These are phyloP conservation scores for Xylota sylvarum DNA, from an alignment of 2,888 invertebrate genomes.

Conservation along the genomic window DNA sequence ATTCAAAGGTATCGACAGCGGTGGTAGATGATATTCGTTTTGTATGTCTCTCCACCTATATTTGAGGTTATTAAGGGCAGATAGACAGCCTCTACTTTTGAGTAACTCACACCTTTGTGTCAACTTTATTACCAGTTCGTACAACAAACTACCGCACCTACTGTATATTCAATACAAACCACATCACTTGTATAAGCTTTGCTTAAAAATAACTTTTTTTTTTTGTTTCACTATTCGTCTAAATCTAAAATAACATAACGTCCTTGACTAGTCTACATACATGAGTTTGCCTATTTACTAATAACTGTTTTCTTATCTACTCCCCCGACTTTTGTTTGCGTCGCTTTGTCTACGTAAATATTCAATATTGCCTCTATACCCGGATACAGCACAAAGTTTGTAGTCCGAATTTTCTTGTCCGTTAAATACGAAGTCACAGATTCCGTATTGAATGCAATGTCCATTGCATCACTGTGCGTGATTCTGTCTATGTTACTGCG, in stretches of 20 bases:
- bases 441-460: conserved; percentile 85
- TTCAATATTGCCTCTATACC: conserved; percentile 84
- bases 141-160: no score
- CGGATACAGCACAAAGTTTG: conserved; percentile 83
- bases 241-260: conserved; percentile 2
- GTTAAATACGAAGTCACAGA: conserved; percentile 83
- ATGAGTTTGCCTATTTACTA: conserved; percentile 25
- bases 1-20: no score
- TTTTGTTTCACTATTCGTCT: conserved; percentile 2
- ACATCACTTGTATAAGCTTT: not conserved
- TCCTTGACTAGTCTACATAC: conserved; percentile 20
- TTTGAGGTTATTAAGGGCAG: no score
- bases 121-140: no score
- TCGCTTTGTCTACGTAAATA: conserved; percentile 82
- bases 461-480: conserved; percentile 86
- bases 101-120: no score
- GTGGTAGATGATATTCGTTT: no score
- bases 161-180: no score
- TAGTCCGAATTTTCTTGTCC: conserved; percentile 83
- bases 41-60: no score
- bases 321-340: conserved; percentile 77
- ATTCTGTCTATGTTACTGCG: conserved; percentile 86
- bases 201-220: not conserved
- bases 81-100: no score
- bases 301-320: conserved; percentile 33